phyloP scores from a whole-genome alignment of 2,888 invertebrate genomes.

The Hesperia comma region DNA sequence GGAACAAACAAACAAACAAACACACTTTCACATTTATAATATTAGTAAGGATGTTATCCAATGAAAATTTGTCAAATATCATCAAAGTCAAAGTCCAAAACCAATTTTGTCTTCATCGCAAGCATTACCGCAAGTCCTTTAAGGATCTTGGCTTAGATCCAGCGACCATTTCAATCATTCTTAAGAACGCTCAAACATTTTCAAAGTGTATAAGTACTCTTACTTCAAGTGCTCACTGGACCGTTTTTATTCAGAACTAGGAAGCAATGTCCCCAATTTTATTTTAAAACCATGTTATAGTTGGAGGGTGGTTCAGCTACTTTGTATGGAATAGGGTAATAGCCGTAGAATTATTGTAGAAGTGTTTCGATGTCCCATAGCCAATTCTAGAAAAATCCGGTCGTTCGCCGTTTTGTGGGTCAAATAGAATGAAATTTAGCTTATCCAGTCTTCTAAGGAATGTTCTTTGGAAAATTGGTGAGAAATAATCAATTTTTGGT shows the following conservation, averaged over 20 bases:
- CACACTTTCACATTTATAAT: too few relatives aligned
- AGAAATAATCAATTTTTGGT: too few relatives aligned
- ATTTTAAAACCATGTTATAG: constrained; percentile 34
- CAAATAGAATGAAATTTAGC: constrained; percentile 3
- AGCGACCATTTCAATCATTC: constrained; percentile 38
- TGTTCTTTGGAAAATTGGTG: too few relatives aligned
- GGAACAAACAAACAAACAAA: too few relatives aligned
- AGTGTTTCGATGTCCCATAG: constrained; percentile 17
- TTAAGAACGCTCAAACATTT: constrained; percentile 39
- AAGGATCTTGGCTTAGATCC: constrained; percentile 33
- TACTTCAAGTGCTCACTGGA: constrained; percentile 26
- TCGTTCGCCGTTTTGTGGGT: not conserved
- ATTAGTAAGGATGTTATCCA: too few relatives aligned
- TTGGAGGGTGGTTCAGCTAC: constrained; percentile 15
- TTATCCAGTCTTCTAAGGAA: too few relatives aligned
- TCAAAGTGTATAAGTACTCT: constrained; percentile 37
- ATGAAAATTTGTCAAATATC: too few relatives aligned
- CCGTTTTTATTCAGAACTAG: constrained; percentile 36
- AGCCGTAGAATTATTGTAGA: constrained; percentile 7
- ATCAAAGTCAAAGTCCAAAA: not conserved
- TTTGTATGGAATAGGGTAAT: constrained; percentile 20
- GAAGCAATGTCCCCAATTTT: constrained; percentile 30
- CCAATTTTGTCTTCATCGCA: not conserved
- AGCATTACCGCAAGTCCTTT: constrained; percentile 20
- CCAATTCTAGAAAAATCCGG: not conserved